phyloP scores from a whole-genome alignment of 2,797 vertebrate species.

The Gobionotothen gibberifrons region DNA sequence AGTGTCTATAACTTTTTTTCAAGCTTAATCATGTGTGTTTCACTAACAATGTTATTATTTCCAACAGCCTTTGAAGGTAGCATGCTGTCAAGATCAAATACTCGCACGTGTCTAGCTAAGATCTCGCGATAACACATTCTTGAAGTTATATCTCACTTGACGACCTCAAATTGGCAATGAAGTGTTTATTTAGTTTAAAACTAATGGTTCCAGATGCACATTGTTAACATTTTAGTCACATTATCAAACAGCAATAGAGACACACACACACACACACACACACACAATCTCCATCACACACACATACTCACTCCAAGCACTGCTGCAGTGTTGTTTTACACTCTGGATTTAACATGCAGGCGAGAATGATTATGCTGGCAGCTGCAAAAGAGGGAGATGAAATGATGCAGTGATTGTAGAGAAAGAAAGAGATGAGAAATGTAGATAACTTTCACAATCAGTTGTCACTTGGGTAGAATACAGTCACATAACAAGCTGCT shows the following conservation, averaged over 20 bases:
- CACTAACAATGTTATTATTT: background rate
- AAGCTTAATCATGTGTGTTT: background rate
- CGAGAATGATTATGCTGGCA: conserved; percentile 65
- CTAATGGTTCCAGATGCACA: background rate
- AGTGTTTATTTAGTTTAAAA: background rate
- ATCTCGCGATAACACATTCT: conserved; percentile 48
- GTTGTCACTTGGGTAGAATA: conserved; percentile 4
- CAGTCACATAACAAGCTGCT: conserved; percentile 24
- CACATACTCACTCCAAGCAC: conserved; percentile 23
- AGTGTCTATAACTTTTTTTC: background rate
- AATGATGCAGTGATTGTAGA: conserved; percentile 40
- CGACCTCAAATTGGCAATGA: background rate
- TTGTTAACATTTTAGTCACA: background rate
- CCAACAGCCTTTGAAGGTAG: conserved; percentile 42
- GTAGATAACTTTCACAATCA: conserved; percentile 29
- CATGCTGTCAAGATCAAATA: conserved; percentile 23
- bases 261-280: background rate
- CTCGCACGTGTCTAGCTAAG: conserved; percentile 51
- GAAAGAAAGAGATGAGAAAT: conserved; percentile 41
- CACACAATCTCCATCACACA: background rate
- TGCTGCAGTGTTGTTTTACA: conserved; percentile 35
- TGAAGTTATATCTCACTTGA: background rate
- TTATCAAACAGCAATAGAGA: background rate
- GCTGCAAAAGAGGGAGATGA: conserved; percentile 51
- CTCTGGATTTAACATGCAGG: conserved; percentile 33